Percentiles rank a stretch among this genome's conserved stretches.
These are phyloP conservation scores for Sturnira hondurensis DNA, from an alignment of 2,113 vertebrate genomes.

Conservation along the genomic window DNA sequence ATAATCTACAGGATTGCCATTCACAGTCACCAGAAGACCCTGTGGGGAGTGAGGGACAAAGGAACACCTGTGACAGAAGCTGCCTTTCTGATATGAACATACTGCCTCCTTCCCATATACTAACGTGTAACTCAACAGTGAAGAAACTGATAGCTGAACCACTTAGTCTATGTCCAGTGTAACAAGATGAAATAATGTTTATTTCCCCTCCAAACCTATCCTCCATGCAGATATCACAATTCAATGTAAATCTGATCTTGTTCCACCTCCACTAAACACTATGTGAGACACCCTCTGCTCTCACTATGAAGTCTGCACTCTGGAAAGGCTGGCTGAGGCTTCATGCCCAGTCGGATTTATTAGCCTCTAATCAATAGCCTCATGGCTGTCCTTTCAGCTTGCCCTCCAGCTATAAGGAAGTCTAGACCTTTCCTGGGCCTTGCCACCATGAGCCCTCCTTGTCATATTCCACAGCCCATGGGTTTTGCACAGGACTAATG, in stretches of 20 bases:
- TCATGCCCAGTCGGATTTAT: neutral
- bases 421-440: neutral
- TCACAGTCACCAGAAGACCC: constrained; percentile 89
- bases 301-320: neutral
- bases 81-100: rapidly evolving
- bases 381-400: neutral
- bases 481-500: neutral
- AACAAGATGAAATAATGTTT: neutral
- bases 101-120: neutral
- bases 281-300: rapidly evolving
- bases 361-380: neutral
- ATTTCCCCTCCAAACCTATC: neutral
- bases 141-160: neutral
- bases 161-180: neutral
- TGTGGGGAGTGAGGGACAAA: constrained; percentile 57
- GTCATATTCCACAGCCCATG: rapidly evolving
- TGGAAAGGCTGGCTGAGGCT: neutral
- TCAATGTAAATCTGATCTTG: neutral
- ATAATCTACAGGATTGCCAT: constrained; percentile 93
- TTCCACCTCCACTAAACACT: too few species aligned
- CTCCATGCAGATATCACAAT: rapidly evolving
- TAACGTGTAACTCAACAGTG: rapidly evolving
- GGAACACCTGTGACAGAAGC: neutral
- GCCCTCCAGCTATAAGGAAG: neutral
- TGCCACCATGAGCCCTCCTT: neutral